Evolutionary conservation across 2,113 vertebrate genomes (phyloP), one percentile per base, ranked within the genome.

Genomic region (Larimichthys crocea): DNA sequence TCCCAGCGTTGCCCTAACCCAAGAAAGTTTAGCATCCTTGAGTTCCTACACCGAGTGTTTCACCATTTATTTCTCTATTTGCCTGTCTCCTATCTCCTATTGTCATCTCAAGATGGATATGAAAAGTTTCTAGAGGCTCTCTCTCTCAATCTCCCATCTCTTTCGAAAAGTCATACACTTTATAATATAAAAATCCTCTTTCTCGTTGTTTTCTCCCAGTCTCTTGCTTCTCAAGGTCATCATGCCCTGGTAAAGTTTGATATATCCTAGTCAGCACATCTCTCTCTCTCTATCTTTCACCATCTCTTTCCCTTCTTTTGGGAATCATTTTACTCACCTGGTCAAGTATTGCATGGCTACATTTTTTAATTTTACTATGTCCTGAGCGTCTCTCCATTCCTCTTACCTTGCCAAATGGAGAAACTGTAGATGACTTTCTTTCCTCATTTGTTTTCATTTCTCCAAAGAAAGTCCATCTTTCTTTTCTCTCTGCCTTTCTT

Each of bases 191-290:
- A 83, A 67, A 53, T 48, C 11, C 60, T 61, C 49, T 11, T 44
- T 61, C 15, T 60, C 53, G 40, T 70, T 79, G 65, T 79, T 68
- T 53, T 59, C 42, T 68, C 46, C 20, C 5, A 74, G 55, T 56
- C 29, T 81, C 35, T 70, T 57, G 29, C 53, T 29, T n/a, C 10
- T 61, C 59, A 44, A 71, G 48, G 87, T 87, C 72, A 71, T n/a
- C 2, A 5, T 59, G 53, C 56, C 71, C 67, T 63, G n/a, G 17
- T 63, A 44, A 80, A 79, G 64, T 77, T 61, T 79, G 65, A 75
- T 60, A 40, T 26, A 60, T 56, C 35, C 10, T 49, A 40, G 20
- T 71, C 73, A 78, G 66, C 22, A 50, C n/a, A 65, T 46, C 73
- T 5, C 26, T 35, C 31, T 35, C 35, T 35, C 35, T 62, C 14